Percentiles rank a stretch among this genome's conserved stretches.
These are phyloP conservation scores for Mastomys natalensis DNA, from an alignment of 2,113 vertebrate species.

Conservation along the genomic window DNA sequence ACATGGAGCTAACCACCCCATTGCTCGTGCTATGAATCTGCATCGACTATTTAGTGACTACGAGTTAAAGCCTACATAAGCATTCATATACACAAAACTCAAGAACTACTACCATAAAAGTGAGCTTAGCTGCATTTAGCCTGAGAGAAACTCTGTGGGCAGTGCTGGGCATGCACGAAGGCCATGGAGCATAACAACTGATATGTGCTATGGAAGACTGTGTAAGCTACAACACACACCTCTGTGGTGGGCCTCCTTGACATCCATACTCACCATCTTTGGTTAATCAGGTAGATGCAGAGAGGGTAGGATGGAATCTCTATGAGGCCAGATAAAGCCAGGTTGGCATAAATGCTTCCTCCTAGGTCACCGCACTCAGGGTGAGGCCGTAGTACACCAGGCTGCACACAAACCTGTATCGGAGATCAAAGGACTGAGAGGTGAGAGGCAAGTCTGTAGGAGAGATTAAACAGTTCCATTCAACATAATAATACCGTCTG, in stretches of 20 bases:
- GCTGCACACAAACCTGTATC: constrained; percentile 91
- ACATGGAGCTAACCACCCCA: not conserved
- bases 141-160: not conserved
- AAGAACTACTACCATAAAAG: not conserved
- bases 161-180: not conserved
- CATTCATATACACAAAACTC: not conserved
- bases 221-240: rapidly evolving
- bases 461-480: not conserved
- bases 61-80: not conserved
- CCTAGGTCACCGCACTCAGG: constrained; percentile 88
- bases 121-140: not conserved
- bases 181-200: rapidly evolving
- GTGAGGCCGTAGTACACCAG: constrained; percentile 92
- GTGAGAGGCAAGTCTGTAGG: not conserved
- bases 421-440: not conserved
- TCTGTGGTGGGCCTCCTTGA: rapidly evolving
- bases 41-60: not conserved
- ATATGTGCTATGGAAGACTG: rapidly evolving
- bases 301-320: constrained; percentile 91
- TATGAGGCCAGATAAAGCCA: constrained; percentile 90
- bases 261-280: constrained; percentile 86
- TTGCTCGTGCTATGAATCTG: not conserved
- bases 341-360: constrained; percentile 88
- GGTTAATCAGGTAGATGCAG: constrained; percentile 90
- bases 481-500: not conserved